Evolutionary conservation across 2,888 invertebrate genomes (phyloP).

Genomic region (Schizotus pectinicornis): DNA sequence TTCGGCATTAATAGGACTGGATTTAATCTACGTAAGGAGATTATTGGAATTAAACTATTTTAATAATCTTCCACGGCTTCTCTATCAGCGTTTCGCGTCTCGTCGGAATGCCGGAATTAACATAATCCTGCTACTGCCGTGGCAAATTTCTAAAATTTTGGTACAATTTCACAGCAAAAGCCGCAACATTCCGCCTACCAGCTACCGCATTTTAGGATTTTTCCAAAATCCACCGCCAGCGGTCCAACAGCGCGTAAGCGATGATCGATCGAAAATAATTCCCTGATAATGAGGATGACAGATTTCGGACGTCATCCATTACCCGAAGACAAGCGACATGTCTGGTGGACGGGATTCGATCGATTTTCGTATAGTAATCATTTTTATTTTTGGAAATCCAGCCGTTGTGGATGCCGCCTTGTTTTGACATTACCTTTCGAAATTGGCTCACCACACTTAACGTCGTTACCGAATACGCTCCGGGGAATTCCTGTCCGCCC

Average conservation of each 20-base stretch:
- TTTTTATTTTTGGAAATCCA: conserved; percentile 45
- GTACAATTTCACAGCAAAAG: not conserved
- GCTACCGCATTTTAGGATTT: not conserved
- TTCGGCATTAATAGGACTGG: conserved; percentile 17
- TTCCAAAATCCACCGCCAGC: not conserved
- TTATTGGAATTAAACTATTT: conserved; percentile 25
- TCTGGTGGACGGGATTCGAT: conserved; percentile 46
- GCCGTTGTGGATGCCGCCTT: conserved; percentile 32
- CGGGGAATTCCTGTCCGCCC: too few species aligned
- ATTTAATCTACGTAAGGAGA: conserved; percentile 24
- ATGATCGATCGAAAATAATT: conserved; percentile 52
- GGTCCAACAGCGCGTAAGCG: conserved; percentile 35
- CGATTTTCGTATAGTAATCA: conserved; percentile 48
- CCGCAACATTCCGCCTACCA: too few species aligned
- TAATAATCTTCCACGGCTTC: conserved; percentile 18
- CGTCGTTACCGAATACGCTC: too few species aligned
- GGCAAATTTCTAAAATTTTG: conserved; percentile 13
- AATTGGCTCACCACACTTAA: too few species aligned
- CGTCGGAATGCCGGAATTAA: conserved; percentile 11
- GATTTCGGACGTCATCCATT: conserved; percentile 52
- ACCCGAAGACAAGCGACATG: conserved; percentile 49
- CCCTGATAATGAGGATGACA: conserved; percentile 52
- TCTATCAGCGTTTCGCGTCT: conserved; percentile 14
- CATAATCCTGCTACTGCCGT: conserved; percentile 16
- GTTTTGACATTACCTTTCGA: conserved; percentile 9